phyloP scores from a whole-genome alignment of 2,113 vertebrate species.

The Anhinga anhinga region DNA sequence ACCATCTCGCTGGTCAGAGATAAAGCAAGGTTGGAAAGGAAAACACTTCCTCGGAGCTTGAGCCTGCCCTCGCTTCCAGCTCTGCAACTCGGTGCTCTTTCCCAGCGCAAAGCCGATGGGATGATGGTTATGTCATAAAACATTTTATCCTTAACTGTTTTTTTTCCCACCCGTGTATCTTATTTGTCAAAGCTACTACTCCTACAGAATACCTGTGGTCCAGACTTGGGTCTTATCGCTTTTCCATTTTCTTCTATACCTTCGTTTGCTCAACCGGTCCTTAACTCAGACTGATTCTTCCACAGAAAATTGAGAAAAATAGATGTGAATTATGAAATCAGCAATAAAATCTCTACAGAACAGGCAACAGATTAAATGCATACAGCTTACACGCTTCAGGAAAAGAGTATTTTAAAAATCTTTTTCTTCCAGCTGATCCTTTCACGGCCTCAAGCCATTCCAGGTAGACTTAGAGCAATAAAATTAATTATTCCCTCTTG shows the following conservation, averaged over 20 bases:
- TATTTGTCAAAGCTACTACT: background rate
- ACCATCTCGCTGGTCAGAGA: background rate
- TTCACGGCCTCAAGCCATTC: background rate
- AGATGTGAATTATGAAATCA: background rate
- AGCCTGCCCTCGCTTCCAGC: background rate
- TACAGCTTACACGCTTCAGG: background rate
- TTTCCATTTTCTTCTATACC: background rate
- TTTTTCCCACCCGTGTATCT: background rate
- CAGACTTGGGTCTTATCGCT: background rate
- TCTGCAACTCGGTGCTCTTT: background rate
- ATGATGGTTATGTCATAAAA: fast-evolving
- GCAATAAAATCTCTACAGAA: background rate
- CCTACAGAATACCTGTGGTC: background rate
- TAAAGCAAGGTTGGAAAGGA: background rate
- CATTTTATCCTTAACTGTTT: background rate
- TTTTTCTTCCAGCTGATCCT: background rate
- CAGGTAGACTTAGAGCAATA: background rate
- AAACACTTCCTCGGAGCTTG: background rate
- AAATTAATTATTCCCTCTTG: background rate
- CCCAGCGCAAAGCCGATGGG: background rate
- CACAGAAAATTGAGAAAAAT: background rate
- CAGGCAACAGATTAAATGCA: background rate
- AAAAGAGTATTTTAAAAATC: background rate
- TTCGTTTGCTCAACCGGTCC: background rate
- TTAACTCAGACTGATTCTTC: background rate